A percentile compares a stretch with the other conserved stretches of the same genome.
These are phyloP conservation scores for Ectemnius lituratus DNA, from an alignment of 2,888 invertebrate species.

Conservation along the genomic window DNA sequence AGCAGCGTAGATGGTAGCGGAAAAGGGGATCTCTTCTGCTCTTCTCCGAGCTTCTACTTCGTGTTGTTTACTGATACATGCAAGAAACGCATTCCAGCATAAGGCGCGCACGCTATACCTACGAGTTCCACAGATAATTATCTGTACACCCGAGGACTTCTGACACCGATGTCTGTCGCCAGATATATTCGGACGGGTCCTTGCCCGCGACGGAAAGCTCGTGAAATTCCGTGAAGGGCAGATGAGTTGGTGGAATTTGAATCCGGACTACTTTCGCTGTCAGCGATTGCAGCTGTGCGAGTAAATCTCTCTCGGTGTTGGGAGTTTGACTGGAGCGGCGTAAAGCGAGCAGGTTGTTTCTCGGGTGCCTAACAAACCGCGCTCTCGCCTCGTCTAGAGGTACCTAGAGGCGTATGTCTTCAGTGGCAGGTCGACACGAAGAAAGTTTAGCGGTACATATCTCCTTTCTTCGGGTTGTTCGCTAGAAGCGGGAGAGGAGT, in stretches of 20 bases:
- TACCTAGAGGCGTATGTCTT: not conserved
- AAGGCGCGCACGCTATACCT: conserved; percentile 65
- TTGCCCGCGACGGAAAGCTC: too few species aligned
- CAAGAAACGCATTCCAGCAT: conserved; percentile 72
- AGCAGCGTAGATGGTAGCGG: conserved; percentile 56
- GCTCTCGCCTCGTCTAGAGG: not conserved
- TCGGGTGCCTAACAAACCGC: not conserved
- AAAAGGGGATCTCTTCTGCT: conserved; percentile 26
- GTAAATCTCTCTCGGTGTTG: too few species aligned
- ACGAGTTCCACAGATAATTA: conserved; percentile 68
- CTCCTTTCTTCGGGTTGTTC: conserved; percentile 13
- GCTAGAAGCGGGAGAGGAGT: not conserved
- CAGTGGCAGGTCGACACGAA: conserved; percentile 7
- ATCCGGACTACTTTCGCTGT: too few species aligned
- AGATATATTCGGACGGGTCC: not conserved
- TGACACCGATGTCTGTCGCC: conserved; percentile 1
- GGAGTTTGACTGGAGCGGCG: not conserved
- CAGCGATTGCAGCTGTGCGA: too few species aligned
- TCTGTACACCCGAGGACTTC: conserved; percentile 57
- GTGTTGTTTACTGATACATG: too few species aligned
- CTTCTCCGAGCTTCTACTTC: too few species aligned
- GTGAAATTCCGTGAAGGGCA: too few species aligned
- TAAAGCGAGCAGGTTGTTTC: too few species aligned
- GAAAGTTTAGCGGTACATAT: conserved; percentile 21
- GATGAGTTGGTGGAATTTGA: too few species aligned